A percentile compares a stretch with the other conserved stretches of the same genome.
phyloP scores from a whole-genome alignment of 2,797 vertebrate genomes.

The Masticophis lateralis region DNA sequence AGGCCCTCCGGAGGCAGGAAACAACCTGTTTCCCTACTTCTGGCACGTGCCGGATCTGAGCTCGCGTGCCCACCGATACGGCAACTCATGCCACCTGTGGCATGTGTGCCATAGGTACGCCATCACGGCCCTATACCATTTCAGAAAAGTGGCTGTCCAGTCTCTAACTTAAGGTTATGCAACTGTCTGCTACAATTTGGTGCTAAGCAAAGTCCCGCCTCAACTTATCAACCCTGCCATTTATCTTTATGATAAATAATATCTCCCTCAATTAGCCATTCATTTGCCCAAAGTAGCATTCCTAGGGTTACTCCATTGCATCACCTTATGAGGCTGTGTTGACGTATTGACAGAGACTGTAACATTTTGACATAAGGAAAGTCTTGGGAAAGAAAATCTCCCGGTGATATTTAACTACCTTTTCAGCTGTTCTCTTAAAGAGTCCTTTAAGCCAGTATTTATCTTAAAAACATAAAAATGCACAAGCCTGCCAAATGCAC shows the following conservation, averaged over 20 bases:
- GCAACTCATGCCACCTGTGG: too few species aligned
- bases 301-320: background rate
- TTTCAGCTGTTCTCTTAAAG: background rate
- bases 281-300: background rate
- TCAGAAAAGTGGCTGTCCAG: too few species aligned
- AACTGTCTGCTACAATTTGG: background rate
- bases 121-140: too few species aligned
- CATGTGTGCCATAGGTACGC: too few species aligned
- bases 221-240: background rate
- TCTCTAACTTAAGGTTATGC: background rate
- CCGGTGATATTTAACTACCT: background rate
- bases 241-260: background rate
- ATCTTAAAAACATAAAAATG: background rate
- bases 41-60: too few species aligned
- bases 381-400: background rate
- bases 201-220: background rate
- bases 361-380: background rate
- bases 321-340: too few species aligned
- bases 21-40: too few species aligned
- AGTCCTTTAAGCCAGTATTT: background rate
- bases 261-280: background rate
- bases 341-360: background rate
- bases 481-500: background rate
- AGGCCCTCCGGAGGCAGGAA: too few species aligned
- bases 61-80: too few species aligned